These are phyloP conservation scores for Coelopa frigida DNA, from an alignment of 1,140 invertebrate species.

Conservation along the genomic window DNA sequence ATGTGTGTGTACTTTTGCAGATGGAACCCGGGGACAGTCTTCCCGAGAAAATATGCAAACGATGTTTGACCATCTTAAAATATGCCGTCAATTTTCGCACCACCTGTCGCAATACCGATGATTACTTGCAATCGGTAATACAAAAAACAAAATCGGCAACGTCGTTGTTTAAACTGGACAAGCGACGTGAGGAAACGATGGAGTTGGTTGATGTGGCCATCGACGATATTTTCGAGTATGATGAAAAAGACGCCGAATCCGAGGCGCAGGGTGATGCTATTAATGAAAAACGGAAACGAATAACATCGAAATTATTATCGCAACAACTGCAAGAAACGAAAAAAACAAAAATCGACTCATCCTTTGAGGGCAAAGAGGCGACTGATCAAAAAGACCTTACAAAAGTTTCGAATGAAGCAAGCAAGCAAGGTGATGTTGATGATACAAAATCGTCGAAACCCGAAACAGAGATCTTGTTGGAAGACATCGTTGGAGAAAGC, in stretches of 20 bases:
- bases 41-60: conserved; percentile 29
- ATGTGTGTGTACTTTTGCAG: too few relatives aligned
- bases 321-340: too few relatives aligned
- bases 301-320: too few relatives aligned
- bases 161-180: conserved; percentile 7
- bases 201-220: neutral
- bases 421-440: neutral
- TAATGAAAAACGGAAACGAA: too few relatives aligned
- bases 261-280: too few relatives aligned
- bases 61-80: conserved; percentile 20
- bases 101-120: conserved; percentile 22
- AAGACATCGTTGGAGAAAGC: neutral
- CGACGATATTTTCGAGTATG: too few relatives aligned
- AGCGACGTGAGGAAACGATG: neutral
- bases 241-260: too few relatives aligned
- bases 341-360: too few relatives aligned
- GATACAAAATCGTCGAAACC: neutral
- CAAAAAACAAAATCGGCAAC: conserved; percentile 24
- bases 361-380: too few relatives aligned
- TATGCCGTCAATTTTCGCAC: conserved; percentile 19
- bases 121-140: conserved; percentile 20
- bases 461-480: neutral
- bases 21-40: conserved; percentile 22
- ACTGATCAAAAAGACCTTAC: neutral
- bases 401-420: neutral